Conservation (phyloP, 2,797 vertebrate genomes). For the Neopelma chrysocephalum region DNA sequence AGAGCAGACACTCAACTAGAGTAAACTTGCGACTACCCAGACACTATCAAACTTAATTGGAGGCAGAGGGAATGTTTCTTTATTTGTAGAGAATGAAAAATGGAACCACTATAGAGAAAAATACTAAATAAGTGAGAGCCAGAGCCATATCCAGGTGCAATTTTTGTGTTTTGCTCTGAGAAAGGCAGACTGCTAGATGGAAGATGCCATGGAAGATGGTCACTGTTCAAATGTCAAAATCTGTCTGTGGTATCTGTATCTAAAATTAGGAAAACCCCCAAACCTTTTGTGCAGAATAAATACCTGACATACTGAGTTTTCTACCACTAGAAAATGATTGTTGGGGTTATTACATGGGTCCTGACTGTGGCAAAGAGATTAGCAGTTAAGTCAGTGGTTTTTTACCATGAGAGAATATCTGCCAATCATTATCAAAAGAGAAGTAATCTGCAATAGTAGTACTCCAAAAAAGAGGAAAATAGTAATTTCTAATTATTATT, state of each 20-base stretch:
- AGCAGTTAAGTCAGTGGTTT: not conserved
- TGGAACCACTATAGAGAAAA: not conserved
- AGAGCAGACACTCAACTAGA: not conserved
- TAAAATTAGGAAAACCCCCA: not conserved
- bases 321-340: not conserved
- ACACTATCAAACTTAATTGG: not conserved
- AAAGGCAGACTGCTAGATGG: not conserved
- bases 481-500: conserved; percentile 52
- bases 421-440: conserved; percentile 12
- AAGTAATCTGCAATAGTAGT: not conserved
- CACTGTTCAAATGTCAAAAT: not conserved
- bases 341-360: not conserved
- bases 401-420: not conserved
- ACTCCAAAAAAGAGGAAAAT: conserved; percentile 32
- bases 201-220: not conserved
- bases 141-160: not conserved
- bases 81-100: not conserved
- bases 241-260: not conserved
- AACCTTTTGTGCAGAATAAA: not conserved
- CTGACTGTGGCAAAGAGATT: not conserved
- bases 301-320: not conserved
- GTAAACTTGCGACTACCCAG: not conserved
- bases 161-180: not conserved
- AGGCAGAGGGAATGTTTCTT: not conserved
- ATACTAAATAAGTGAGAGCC: not conserved